Evolutionary conservation across 2,113 vertebrate genomes (phyloP).

Genomic region (Pelobates fuscus): DNA sequence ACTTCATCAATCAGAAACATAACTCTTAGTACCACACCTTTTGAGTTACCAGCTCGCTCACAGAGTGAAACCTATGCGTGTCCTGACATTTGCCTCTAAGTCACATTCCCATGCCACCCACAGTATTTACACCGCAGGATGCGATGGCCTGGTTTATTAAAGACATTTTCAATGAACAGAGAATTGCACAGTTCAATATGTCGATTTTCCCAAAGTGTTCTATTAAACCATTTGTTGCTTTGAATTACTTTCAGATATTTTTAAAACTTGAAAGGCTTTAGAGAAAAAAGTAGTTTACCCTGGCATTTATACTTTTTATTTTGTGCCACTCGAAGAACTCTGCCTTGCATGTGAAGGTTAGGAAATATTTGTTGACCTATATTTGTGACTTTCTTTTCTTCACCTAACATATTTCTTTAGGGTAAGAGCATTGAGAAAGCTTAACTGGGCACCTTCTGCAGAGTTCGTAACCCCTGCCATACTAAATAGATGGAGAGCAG

Average conservation of each 20-base stretch:
- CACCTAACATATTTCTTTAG: slow-evolving; percentile 44
- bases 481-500: slow-evolving; percentile 16
- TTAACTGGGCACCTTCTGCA: slow-evolving; percentile 48
- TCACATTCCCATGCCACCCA: background rate
- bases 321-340: slow-evolving; percentile 8
- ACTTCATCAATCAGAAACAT: no score
- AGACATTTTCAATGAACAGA: background rate
- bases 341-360: slow-evolving; percentile 32
- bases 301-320: slow-evolving; percentile 36
- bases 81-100: slow-evolving; percentile 1
- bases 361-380: slow-evolving; percentile 47
- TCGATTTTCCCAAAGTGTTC: background rate
- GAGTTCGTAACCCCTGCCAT: slow-evolving; percentile 43
- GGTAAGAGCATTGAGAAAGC: slow-evolving; percentile 32
- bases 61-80: background rate
- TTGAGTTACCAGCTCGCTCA: background rate
- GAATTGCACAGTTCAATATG: slow-evolving; percentile 22
- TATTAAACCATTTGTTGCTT: background rate
- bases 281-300: slow-evolving; percentile 18
- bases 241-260: slow-evolving; percentile 30
- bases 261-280: slow-evolving; percentile 15
- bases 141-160: no score
- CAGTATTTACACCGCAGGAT: background rate
- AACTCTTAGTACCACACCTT: no score
- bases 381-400: slow-evolving; percentile 37